These are phyloP conservation scores for Tragopan temminckii DNA, from an alignment of 2,797 vertebrate species.

Conservation along the genomic window DNA sequence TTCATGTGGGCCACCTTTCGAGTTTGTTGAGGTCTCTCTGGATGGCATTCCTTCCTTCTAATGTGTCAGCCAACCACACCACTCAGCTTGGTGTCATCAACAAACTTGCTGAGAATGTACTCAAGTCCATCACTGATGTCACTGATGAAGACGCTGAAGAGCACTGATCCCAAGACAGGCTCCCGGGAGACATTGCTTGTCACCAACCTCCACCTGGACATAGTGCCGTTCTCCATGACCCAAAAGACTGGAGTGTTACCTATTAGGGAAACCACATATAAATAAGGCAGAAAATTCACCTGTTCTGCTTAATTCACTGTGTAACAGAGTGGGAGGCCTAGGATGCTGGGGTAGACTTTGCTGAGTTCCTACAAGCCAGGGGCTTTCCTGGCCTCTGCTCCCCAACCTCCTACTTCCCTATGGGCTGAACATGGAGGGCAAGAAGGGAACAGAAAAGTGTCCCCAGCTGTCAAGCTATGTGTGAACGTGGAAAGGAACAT, in stretches of 20 bases:
- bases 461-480: neutral
- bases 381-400: neutral
- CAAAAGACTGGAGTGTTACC: neutral
- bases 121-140: too few relatives aligned
- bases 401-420: neutral
- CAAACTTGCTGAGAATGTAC: too few relatives aligned
- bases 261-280: neutral
- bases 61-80: too few relatives aligned
- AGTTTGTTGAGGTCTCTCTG: too few relatives aligned
- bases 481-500: neutral
- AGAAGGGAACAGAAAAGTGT: neutral
- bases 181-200: too few relatives aligned
- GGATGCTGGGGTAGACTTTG: fast-evolving
- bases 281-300: neutral
- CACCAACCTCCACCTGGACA: too few relatives aligned
- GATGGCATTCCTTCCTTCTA: too few relatives aligned
- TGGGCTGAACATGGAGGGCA: neutral
- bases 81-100: too few relatives aligned
- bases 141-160: too few relatives aligned
- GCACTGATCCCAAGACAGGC: too few relatives aligned
- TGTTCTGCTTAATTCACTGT: neutral
- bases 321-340: neutral
- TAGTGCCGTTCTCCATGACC: too few relatives aligned
- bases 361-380: neutral
- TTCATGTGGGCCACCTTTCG: too few relatives aligned